A percentile compares a stretch with the other conserved stretches of the same genome.
phyloP scores from a whole-genome alignment of 1,140 invertebrate genomes.

The Bombus waltoni region DNA sequence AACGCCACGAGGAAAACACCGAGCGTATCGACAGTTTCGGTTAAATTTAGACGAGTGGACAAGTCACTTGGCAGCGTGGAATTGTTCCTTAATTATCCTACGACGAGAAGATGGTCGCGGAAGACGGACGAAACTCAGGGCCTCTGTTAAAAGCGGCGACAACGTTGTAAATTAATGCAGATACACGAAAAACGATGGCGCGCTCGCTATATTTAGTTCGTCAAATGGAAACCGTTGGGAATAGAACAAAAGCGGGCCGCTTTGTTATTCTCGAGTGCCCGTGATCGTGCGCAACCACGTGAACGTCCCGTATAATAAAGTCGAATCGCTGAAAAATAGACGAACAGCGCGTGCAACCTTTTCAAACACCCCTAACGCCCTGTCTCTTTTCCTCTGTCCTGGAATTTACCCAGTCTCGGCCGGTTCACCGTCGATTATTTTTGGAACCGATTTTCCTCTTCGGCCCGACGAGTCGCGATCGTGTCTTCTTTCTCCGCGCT shows the following conservation, averaged over 20 bases:
- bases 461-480: background rate
- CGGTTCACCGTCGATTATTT: background rate
- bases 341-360: background rate
- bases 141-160: conserved; percentile 25
- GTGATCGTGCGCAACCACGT: conserved; percentile 31
- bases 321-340: conserved; percentile 16
- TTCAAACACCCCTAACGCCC: background rate
- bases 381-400: background rate
- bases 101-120: background rate
- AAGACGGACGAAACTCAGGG: background rate
- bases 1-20: background rate
- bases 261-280: conserved; percentile 23
- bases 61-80: background rate
- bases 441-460: background rate
- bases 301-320: background rate
- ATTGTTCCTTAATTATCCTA: conserved; percentile 31
- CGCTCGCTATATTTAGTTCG: conserved; percentile 30
- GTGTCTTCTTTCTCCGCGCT: background rate
- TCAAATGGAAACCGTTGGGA: conserved; percentile 33
- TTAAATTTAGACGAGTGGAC: conserved; percentile 8
- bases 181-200: conserved; percentile 29
- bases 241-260: conserved; percentile 42
- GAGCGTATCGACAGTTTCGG: conserved; percentile 17
- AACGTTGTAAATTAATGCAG: conserved; percentile 37
- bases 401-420: background rate